Evolutionary conservation across 2,113 vertebrate genomes (phyloP).

Genomic region (Nannospalax galili): DNA sequence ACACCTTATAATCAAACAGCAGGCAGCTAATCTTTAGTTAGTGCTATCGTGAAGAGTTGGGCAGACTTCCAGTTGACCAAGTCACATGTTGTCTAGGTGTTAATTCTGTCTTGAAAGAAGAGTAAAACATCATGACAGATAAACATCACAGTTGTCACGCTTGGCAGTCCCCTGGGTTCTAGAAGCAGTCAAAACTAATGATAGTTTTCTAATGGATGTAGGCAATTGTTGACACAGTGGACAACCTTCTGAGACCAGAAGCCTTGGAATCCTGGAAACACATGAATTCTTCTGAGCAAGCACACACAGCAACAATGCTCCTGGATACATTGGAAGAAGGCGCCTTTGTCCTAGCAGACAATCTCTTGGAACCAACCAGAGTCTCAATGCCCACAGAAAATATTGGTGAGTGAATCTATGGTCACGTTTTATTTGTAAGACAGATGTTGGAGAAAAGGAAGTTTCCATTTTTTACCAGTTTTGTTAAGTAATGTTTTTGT

Average conservation of each 20-base stretch:
- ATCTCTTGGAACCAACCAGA: conserved; percentile 96
- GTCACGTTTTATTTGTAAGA: conserved; percentile 36
- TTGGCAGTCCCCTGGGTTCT: conserved; percentile 74
- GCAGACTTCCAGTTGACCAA: conserved; percentile 72
- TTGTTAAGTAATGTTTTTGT: conserved; percentile 21
- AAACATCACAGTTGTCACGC: conserved; percentile 81
- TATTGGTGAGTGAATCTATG: conserved; percentile 91
- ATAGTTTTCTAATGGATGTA: conserved; percentile 87
- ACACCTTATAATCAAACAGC: conserved; percentile 44
- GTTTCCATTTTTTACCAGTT: conserved; percentile 7
- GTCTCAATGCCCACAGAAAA: conserved; percentile 99
- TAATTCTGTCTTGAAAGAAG: conserved; percentile 79
- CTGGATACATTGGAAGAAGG: conserved; percentile 98
- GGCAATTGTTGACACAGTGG: conserved; percentile 99
- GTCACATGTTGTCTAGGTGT: conserved; percentile 67
- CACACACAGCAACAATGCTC: conserved; percentile 98
- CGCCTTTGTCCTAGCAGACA: conserved; percentile 98
- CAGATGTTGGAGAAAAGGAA: background rate
- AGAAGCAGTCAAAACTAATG: conserved; percentile 81
- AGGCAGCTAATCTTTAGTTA: conserved; percentile 66
- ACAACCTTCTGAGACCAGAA: conserved; percentile 97
- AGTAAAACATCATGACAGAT: conserved; percentile 83
- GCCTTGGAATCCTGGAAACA: conserved; percentile 98
- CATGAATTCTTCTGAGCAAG: conserved; percentile 99
- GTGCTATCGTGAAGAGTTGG: conserved; percentile 65